Conservation (phyloP, 2,797 vertebrate species). For the Leuciscus waleckii region DNA sequence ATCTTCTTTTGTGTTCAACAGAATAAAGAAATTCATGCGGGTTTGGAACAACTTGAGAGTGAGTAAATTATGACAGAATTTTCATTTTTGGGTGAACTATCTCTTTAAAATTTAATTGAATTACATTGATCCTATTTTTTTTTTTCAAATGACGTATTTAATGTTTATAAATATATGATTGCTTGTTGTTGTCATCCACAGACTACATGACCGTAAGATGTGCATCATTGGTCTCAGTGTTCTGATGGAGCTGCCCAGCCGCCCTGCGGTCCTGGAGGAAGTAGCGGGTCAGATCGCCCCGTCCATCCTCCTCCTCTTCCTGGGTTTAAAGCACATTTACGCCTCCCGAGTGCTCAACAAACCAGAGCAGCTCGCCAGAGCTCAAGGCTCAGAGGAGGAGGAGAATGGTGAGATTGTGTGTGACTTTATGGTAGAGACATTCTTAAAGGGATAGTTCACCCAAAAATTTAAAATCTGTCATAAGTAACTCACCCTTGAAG, state of each 20-base stretch:
- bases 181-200: slow-evolving; percentile 61
- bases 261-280: slow-evolving; percentile 85
- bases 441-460: not conserved
- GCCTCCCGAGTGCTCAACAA: slow-evolving; percentile 86
- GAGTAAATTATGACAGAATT: too few relatives aligned
- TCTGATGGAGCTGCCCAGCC: slow-evolving; percentile 89
- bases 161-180: not conserved
- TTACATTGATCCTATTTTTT: not conserved
- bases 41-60: too few relatives aligned
- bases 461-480: not conserved
- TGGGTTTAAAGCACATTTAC: slow-evolving; percentile 93
- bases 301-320: slow-evolving; percentile 92
- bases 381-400: slow-evolving; percentile 82
- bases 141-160: not conserved
- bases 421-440: not conserved
- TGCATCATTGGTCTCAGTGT: slow-evolving; percentile 96
- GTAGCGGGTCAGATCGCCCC: slow-evolving; percentile 90
- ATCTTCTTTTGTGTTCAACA: too few relatives aligned
- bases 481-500: not conserved
- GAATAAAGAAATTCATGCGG: too few relatives aligned
- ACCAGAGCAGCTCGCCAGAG: slow-evolving; percentile 77
- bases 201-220: slow-evolving; percentile 96
- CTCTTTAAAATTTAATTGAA: not conserved
- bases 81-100: too few relatives aligned
- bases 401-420: slow-evolving; percentile 84